A percentile compares a stretch with the other conserved stretches of the same genome.
These are phyloP conservation scores for Esox lucius DNA, from an alignment of 2,797 vertebrate genomes.

Conservation along the genomic window DNA sequence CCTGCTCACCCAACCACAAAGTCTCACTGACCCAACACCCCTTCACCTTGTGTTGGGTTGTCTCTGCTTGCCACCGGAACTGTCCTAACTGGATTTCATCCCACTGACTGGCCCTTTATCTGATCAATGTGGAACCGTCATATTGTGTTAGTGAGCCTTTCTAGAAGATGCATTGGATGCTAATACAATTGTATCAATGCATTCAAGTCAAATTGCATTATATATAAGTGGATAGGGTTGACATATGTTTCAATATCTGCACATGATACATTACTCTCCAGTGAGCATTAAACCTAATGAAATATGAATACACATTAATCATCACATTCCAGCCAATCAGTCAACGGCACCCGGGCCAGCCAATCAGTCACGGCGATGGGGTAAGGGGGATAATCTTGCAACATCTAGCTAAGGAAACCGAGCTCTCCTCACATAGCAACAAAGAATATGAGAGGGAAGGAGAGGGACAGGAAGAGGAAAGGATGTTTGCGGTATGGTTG, in stretches of 20 bases:
- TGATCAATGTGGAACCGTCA: conserved; percentile 75
- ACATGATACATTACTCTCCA: conserved; percentile 92
- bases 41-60: conserved; percentile 64
- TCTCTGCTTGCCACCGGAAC: conserved; percentile 54
- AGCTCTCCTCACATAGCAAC: conserved; percentile 82
- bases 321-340: conserved; percentile 90
- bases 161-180: conserved; percentile 86
- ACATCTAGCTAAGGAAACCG: conserved; percentile 77
- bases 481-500: conserved; percentile 45
- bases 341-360: conserved; percentile 82
- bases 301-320: conserved; percentile 99
- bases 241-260: conserved; percentile 97
- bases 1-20: neutral
- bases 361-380: conserved; percentile 70
- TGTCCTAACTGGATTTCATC: conserved; percentile 75
- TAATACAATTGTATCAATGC: conserved; percentile 95
- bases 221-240: conserved; percentile 91
- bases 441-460: conserved; percentile 24
- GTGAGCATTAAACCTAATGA: conserved; percentile 94
- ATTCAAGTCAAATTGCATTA: conserved; percentile 97
- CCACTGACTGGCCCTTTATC: conserved; percentile 71
- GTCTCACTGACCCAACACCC: conserved; percentile 44
- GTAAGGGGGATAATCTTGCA: conserved; percentile 80
- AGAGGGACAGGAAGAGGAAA: conserved; percentile 13
- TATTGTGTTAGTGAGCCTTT: conserved; percentile 79